These are phyloP conservation scores for Rhinoptilus africanus DNA, from an alignment of 2,113 vertebrate species.

Conservation along the genomic window DNA sequence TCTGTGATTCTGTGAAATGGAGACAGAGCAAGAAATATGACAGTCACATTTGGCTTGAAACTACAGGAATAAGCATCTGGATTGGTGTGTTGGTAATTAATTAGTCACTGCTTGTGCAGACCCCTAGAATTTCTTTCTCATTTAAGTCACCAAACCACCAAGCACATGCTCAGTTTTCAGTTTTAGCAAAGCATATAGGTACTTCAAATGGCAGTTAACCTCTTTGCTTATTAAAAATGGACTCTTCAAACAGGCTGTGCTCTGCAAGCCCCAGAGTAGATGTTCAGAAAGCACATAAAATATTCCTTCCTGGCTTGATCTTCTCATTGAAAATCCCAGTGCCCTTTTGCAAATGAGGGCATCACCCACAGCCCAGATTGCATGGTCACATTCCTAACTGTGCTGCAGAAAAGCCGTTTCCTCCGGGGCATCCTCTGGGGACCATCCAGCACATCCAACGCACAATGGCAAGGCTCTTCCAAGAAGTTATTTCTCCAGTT, in stretches of 20 bases:
- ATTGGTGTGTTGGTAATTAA: neutral
- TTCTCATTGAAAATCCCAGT: neutral
- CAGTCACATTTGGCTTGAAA: neutral
- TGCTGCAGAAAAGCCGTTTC: neutral
- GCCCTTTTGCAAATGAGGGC: neutral
- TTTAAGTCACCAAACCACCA: neutral
- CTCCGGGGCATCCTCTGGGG: neutral
- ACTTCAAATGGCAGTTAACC: neutral
- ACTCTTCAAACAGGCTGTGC: neutral
- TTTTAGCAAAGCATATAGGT: neutral
- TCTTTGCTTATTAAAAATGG: neutral
- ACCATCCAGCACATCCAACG: neutral
- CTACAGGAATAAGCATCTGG: neutral
- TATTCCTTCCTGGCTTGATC: neutral
- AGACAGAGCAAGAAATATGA: neutral
- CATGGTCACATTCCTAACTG: neutral
- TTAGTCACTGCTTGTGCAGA: neutral
- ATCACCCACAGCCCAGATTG: neutral
- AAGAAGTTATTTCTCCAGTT: neutral
- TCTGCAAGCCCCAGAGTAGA: neutral
- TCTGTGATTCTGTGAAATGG: no score
- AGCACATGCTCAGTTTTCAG: rapidly evolving
- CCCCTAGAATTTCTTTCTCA: neutral
- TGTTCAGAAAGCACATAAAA: neutral
- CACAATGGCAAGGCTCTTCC: neutral